Evolutionary conservation across 1,140 invertebrate genomes (phyloP), one percentile per base, ranked within the genome.

Genomic region (Diachasmimorpha longicaudata): DNA sequence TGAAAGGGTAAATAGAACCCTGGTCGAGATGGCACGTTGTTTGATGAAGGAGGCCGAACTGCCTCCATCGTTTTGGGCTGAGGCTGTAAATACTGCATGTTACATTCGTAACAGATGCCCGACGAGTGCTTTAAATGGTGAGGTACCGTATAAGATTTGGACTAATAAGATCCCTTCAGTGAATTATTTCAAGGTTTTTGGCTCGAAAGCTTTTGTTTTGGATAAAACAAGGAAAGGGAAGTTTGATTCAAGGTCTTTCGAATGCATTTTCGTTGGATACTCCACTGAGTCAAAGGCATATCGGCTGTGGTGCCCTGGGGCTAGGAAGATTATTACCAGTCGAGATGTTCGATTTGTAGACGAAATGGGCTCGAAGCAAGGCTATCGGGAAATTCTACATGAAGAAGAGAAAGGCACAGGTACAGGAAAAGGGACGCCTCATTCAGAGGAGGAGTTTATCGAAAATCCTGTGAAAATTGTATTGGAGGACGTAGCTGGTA

Each of bases 1-100:
- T 13, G 84, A 86, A 55, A 72, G 81, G 39, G 80, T 71, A 19
- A 85, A 84, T 75, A 67, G 83, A 14, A 81, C 79, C 1, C 23
- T 84, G 10, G 44, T 81, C 0, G 81, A 85, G 42, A 77, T 71
- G 72, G 80, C 82, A 0, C 68, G 81, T 42, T 79, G 79, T 58
- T 72, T 85, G 76, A 42, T 85, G 44, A 74, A 76, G 0, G 42
- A 77, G 25, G 52, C 79, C 0, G 69, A 68, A 10, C 21, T 80
- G 11, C 37, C 75, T 3, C 0, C 14, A 21, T 16, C 36, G 16
- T 82, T 80, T 72, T 83, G 80, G 81, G 75, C 78, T 19, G 80
- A 80, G 67, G 80, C 78, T 11, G 23, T 80, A 0, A 48, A 31
- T 19, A 80, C 74, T 11, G 72, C 77, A 68, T 75, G 55, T 44